Evolutionary conservation across 1,140 invertebrate species (phyloP).

Genomic region (Lerema accius): DNA sequence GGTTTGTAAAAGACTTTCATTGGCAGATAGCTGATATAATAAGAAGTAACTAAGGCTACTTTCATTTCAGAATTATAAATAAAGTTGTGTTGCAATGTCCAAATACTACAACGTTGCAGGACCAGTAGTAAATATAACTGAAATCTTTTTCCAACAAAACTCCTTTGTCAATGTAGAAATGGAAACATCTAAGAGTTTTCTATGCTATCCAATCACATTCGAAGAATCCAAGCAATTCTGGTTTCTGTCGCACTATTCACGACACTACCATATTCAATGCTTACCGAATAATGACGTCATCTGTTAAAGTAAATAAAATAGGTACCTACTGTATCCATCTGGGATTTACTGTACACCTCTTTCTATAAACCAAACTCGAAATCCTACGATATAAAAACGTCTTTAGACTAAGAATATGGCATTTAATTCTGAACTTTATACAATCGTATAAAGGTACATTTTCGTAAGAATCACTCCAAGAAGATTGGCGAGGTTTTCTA

Average conservation of each 20-base stretch:
- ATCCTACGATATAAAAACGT: slow-evolving; percentile 15
- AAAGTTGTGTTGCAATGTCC: too few relatives aligned
- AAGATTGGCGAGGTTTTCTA: slow-evolving; percentile 34
- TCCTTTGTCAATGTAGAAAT: not conserved
- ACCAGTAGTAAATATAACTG: too few relatives aligned
- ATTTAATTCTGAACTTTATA: slow-evolving; percentile 29
- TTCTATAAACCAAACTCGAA: slow-evolving; percentile 66
- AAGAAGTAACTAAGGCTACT: too few relatives aligned
- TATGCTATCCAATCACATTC: not conserved
- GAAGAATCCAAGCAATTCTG: slow-evolving; percentile 41
- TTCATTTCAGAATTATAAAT: too few relatives aligned
- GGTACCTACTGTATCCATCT: slow-evolving; percentile 70
- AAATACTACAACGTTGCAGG: too few relatives aligned
- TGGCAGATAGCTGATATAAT: too few relatives aligned
- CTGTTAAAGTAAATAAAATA: slow-evolving; percentile 78
- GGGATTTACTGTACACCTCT: slow-evolving; percentile 72
- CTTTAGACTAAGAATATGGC: slow-evolving; percentile 5
- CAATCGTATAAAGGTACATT: slow-evolving; percentile 5
- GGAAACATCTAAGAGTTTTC: not conserved
- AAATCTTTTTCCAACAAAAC: too few relatives aligned
- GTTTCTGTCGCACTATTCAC: slow-evolving; percentile 46
- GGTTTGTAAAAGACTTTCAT: too few relatives aligned
- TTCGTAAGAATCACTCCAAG: slow-evolving; percentile 4
- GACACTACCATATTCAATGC: slow-evolving; percentile 54
- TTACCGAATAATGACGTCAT: slow-evolving; percentile 74